Percentiles rank a stretch among this genome's conserved stretches.
Evolutionary conservation across 2,797 vertebrate genomes (phyloP).

Genomic region (Chelonia mydas): DNA sequence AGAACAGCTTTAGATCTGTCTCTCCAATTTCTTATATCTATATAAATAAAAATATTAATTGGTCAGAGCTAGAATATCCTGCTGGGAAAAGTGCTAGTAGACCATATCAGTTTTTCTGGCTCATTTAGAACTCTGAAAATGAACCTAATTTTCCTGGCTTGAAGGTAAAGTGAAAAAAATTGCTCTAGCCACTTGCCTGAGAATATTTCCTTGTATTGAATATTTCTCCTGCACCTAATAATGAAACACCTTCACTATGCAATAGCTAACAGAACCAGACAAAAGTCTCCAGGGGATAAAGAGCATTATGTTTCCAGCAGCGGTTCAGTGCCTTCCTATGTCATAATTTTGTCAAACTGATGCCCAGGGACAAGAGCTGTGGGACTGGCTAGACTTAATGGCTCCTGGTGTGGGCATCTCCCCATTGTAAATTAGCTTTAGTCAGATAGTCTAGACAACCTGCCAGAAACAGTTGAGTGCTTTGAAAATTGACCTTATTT

Average conservation of each 20-base stretch:
- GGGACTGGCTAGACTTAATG: slow-evolving; percentile 77
- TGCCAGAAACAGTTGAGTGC: slow-evolving; percentile 70
- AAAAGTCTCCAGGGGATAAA: slow-evolving; percentile 58
- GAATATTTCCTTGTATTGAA: neutral
- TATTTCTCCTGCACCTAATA: slow-evolving; percentile 21
- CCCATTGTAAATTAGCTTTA: slow-evolving; percentile 67
- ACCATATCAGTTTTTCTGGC: neutral
- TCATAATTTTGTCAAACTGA: slow-evolving; percentile 56
- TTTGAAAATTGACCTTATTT: slow-evolving; percentile 60
- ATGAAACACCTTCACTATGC: slow-evolving; percentile 6
- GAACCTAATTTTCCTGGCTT: neutral
- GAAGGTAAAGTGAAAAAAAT: neutral
- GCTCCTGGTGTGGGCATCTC: slow-evolving; percentile 67
- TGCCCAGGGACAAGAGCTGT: slow-evolving; percentile 41
- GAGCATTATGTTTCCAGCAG: slow-evolving; percentile 36
- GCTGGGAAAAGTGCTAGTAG: neutral
- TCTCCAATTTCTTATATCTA: neutral
- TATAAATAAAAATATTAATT: neutral
- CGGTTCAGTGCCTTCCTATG: slow-evolving; percentile 27
- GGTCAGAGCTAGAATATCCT: neutral
- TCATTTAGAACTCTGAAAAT: neutral
- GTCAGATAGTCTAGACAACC: slow-evolving; percentile 54
- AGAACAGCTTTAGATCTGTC: neutral
- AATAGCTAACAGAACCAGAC: slow-evolving; percentile 21
- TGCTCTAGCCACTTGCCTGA: neutral